A percentile compares a stretch with the other conserved stretches of the same genome.
These are phyloP conservation scores for Trachops cirrhosus DNA, from an alignment of 2,797 vertebrate genomes.

Conservation along the genomic window DNA sequence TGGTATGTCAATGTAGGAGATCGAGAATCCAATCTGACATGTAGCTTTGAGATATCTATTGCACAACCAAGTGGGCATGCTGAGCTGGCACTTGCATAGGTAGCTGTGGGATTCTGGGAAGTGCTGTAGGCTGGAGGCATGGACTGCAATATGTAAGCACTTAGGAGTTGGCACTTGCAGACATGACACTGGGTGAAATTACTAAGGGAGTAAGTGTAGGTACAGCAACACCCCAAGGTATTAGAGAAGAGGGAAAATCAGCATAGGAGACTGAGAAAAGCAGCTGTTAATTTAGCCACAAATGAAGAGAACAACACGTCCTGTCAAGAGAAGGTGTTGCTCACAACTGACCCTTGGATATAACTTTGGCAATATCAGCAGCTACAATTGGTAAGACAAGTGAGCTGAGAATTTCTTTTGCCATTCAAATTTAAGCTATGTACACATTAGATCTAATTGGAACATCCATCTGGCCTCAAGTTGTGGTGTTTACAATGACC, in stretches of 20 bases:
- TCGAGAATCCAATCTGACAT: not conserved
- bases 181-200: not conserved
- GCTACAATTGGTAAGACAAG: not conserved
- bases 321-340: not conserved
- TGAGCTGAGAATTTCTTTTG: not conserved
- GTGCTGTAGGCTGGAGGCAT: not conserved
- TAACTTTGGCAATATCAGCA: not conserved
- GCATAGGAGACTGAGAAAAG: not conserved
- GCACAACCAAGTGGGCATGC: not conserved
- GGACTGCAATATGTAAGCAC: not conserved
- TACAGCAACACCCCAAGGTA: not conserved
- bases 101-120: not conserved
- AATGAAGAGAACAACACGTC: not conserved
- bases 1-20: not conserved
- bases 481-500: not conserved
- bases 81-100: not conserved
- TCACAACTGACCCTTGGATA: not conserved
- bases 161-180: not conserved
- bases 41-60: not conserved
- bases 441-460: not conserved
- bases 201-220: not conserved
- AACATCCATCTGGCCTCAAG: not conserved
- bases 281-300: not conserved
- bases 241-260: not conserved
- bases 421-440: not conserved